These are phyloP conservation scores for Acropora yongei DNA, from an alignment of 64 coral and sea anemone genomes.

Conservation along the genomic window DNA sequence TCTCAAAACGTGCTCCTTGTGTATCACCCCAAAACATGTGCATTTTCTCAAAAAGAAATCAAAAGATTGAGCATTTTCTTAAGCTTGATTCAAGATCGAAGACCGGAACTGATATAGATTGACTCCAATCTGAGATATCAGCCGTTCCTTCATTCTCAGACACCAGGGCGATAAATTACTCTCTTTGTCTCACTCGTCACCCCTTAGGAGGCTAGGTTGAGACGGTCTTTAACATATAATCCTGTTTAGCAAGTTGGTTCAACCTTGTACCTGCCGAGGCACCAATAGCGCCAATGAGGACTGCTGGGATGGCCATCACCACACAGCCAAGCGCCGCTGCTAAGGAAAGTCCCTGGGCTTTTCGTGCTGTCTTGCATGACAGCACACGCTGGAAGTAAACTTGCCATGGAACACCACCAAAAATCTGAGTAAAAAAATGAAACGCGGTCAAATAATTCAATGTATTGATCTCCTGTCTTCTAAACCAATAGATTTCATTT, in stretches of 20 bases:
- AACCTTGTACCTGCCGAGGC: conserved; percentile 68
- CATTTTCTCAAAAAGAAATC: too few relatives aligned
- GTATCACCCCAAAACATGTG: too few relatives aligned
- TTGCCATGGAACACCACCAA: conserved; percentile 98
- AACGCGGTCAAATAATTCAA: neutral
- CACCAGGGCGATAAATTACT: too few relatives aligned
- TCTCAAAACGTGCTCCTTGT: too few relatives aligned
- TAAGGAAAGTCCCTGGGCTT: conserved; percentile 75
- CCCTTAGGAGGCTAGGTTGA: neutral
- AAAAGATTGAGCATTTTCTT: too few relatives aligned
- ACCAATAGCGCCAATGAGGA: conserved; percentile 93
- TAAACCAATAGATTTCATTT: neutral
- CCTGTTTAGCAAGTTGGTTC: too few relatives aligned
- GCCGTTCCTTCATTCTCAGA: too few relatives aligned
- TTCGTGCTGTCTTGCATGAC: conserved; percentile 80
- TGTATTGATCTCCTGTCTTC: neutral
- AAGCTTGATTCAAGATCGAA: too few relatives aligned
- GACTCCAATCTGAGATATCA: too few relatives aligned
- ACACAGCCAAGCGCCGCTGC: conserved; percentile 82
- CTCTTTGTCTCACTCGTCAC: too few relatives aligned
- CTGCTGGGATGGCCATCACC: conserved; percentile 88
- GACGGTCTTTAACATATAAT: too few relatives aligned
- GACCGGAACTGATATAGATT: too few relatives aligned
- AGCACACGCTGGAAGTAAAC: conserved; percentile 96
- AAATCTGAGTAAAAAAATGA: conserved; percentile 58